These are phyloP conservation scores for Sinella curviseta DNA, from an alignment of 1,140 invertebrate genomes.

Conservation along the genomic window DNA sequence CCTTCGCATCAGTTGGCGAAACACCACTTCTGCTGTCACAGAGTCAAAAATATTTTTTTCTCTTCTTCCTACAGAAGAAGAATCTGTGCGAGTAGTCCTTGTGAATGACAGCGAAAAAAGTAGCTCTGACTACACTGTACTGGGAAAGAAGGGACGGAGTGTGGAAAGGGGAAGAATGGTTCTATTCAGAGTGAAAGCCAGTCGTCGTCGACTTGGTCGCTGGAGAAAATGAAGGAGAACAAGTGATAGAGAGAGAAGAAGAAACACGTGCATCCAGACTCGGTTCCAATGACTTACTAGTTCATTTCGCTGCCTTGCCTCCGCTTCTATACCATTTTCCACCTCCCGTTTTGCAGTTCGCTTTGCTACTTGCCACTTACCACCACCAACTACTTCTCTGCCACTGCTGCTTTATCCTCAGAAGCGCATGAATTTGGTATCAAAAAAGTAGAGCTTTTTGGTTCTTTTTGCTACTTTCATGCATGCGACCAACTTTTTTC, in stretches of 20 bases:
- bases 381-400: too few relatives aligned
- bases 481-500: not conserved
- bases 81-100: not conserved
- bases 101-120: not conserved
- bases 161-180: not conserved
- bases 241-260: not conserved
- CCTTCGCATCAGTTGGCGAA: not conserved
- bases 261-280: not conserved
- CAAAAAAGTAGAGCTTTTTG: not conserved
- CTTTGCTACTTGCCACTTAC: too few relatives aligned
- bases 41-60: not conserved
- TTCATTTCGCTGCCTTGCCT: not conserved
- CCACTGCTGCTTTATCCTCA: too few relatives aligned
- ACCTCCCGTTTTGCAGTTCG: too few relatives aligned
- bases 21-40: slow-evolving; percentile 1
- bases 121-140: not conserved
- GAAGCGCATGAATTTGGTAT: not conserved
- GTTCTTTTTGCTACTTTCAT: not conserved
- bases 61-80: not conserved
- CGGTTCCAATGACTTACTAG: not conserved
- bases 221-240: not conserved
- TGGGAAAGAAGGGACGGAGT: not conserved
- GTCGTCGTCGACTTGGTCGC: not conserved
- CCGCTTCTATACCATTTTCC: too few relatives aligned
- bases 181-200: too few relatives aligned